These are phyloP conservation scores for Phaonia tiefii DNA, from an alignment of 2,888 invertebrate genomes.

Conservation along the genomic window DNA sequence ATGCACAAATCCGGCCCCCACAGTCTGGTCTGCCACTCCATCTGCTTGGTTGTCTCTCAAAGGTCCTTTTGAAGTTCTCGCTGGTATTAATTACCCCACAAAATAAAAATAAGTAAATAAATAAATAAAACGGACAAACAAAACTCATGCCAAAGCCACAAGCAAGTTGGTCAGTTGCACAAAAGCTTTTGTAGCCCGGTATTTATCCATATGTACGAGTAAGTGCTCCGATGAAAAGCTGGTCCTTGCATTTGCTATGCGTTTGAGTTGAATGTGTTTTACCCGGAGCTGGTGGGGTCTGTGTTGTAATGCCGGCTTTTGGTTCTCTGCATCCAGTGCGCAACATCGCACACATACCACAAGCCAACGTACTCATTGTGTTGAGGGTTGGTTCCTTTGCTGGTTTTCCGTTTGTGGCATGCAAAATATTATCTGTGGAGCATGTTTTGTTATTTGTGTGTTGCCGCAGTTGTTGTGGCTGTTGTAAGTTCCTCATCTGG, in stretches of 20 bases:
- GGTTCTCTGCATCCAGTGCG: slow-evolving; percentile 15
- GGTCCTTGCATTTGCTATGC: neutral
- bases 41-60: neutral
- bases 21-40: slow-evolving; percentile 11
- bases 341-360: neutral
- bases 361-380: slow-evolving; percentile 8
- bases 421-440: slow-evolving; percentile 53
- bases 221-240: slow-evolving; percentile 40
- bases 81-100: slow-evolving; percentile 63
- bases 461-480: slow-evolving; percentile 37
- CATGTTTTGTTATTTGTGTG: slow-evolving; percentile 24
- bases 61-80: slow-evolving; percentile 48
- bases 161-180: slow-evolving; percentile 18
- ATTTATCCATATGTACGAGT: too few species aligned
- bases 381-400: neutral
- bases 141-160: slow-evolving; percentile 54
- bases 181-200: slow-evolving; percentile 24
- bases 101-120: slow-evolving; percentile 57
- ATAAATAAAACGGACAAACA: slow-evolving; percentile 45
- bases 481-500: slow-evolving; percentile 42
- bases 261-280: too few species aligned
- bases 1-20: too few species aligned
- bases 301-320: slow-evolving; percentile 49
- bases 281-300: neutral
- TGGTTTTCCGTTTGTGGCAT: slow-evolving; percentile 41